Evolutionary conservation across 2,113 vertebrate species (phyloP).

Genomic region (Erythrolamprus reginae): DNA sequence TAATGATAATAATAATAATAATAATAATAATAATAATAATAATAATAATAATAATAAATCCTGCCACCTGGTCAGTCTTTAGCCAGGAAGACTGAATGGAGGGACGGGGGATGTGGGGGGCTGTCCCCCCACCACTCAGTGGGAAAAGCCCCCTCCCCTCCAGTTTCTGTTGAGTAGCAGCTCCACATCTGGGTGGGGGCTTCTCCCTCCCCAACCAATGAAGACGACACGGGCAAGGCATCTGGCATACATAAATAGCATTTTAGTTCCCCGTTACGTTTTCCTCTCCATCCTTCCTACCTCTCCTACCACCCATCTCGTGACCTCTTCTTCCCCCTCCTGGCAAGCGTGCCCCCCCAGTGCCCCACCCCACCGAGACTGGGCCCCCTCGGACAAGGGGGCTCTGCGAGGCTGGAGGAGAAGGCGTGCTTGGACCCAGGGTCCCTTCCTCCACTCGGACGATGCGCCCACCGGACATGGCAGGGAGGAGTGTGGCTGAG

Average conservation of each 20-base stretch:
- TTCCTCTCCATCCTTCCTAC: not conserved
- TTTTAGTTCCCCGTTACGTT: not conserved
- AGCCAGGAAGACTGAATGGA: not conserved
- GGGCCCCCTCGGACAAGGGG: rapidly evolving
- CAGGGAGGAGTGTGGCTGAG: not conserved
- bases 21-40: no score
- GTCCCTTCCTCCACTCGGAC: not conserved
- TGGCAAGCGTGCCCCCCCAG: not conserved
- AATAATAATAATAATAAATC: no score
- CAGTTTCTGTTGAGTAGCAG: not conserved
- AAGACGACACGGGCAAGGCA: not conserved
- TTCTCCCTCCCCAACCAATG: not conserved
- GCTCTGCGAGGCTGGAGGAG: not conserved
- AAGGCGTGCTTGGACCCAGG: not conserved
- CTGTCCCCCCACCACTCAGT: no score
- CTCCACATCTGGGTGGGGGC: no score
- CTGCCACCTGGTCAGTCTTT: slow-evolving; percentile 41
- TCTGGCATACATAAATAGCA: slow-evolving; percentile 4
- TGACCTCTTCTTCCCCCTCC: not conserved
- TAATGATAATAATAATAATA: no score
- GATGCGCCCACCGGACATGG: not conserved
- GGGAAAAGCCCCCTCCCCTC: not conserved
- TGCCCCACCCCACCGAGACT: rapidly evolving
- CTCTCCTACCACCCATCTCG: not conserved
- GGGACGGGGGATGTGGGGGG: not conserved